Base-by-base conservation (phyloP, 2,888 invertebrate species). In the Clitarchus hookeri region DNA sequence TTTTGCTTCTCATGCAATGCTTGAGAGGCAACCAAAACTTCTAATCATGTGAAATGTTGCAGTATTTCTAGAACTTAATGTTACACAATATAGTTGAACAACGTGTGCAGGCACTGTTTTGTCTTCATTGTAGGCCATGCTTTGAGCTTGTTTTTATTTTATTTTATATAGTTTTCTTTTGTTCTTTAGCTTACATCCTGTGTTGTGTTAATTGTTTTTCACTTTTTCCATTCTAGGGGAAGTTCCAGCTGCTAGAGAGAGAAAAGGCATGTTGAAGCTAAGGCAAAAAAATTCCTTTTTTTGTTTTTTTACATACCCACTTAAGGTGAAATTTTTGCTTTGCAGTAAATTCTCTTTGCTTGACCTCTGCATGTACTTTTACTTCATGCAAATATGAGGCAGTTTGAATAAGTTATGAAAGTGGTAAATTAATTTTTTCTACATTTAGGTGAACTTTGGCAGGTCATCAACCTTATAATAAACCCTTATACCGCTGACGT, bases 181-280 rank as follows among this genome's bases (percentile, higher is more conserved):
- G n/a, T n/a, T n/a, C 16, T 65, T 65, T n/a, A 65, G 65, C 65
- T 23, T 65, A 65, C 0, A 19, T 19, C 23, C 3, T 65, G n/a
- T 65, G 16, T 65, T 85, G 82, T 84, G 86, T 87, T 88, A 88
- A 88, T 87, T 87, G 84, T 44, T 82, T 86, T 54, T 87, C 86
- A 87, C 85, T 88, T 91, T 91, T 92, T 91, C 91, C 90, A 92
- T 93, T 93, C 91, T 93, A 94, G 94, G 94, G 92, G 90, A 92
- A 92, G 91, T 92, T 94, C 91, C 91, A 91, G 92, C 92, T 92
- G 91, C 92, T 93, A 92, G 93, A 93, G 91, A 92, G 91, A 91
- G 91, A 92, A 91, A 94, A 94, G 94, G 94, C 93, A 94, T 93
- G 94, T 94, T 91, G 91, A 65, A 90, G 89, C 90, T 90, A 90